These are phyloP conservation scores for Bedellia somnulentella DNA, from an alignment of 2,888 invertebrate species.

Conservation along the genomic window DNA sequence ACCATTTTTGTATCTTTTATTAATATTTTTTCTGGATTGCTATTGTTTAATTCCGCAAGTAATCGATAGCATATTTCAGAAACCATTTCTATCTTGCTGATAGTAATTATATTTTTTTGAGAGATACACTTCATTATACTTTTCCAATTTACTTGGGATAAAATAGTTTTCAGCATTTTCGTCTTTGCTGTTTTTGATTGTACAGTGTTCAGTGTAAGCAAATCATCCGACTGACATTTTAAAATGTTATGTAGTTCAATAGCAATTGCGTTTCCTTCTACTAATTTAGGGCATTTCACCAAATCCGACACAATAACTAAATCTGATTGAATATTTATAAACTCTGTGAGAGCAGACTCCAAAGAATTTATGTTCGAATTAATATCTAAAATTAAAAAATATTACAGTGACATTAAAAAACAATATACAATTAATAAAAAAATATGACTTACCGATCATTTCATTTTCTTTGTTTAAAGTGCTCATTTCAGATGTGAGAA, in stretches of 20 bases:
- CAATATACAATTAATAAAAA: slow-evolving; percentile 1
- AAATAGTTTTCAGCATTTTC: slow-evolving; percentile 13
- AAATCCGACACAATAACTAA: slow-evolving; percentile 12
- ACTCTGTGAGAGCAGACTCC: slow-evolving; percentile 21
- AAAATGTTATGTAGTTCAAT: slow-evolving; percentile 16
- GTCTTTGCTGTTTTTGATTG: slow-evolving; percentile 16
- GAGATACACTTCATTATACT: too few species aligned
- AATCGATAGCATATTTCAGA: slow-evolving; percentile 22
- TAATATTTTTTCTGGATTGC: too few species aligned
- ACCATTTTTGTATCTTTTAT: slow-evolving; percentile 9
- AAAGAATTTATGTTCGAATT: slow-evolving; percentile 27
- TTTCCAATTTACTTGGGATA: slow-evolving; percentile 24
- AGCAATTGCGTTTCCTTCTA: slow-evolving; percentile 17
- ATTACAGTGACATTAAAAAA: background rate
- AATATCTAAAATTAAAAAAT: slow-evolving; percentile 23
- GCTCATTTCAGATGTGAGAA: slow-evolving; percentile 18
- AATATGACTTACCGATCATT: slow-evolving; percentile 23
- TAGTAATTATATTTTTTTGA: too few species aligned
- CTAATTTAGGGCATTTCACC: slow-evolving; percentile 15
- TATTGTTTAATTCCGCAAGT: slow-evolving; percentile 17
- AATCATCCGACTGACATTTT: slow-evolving; percentile 10
- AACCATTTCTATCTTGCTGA: slow-evolving; percentile 17
- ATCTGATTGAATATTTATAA: slow-evolving; percentile 19
- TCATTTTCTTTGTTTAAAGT: slow-evolving; percentile 14
- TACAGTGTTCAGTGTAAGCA: slow-evolving; percentile 9